Conservation (phyloP, 2,888 invertebrate genomes). For the Trichogramma dendrolimi region DNA sequence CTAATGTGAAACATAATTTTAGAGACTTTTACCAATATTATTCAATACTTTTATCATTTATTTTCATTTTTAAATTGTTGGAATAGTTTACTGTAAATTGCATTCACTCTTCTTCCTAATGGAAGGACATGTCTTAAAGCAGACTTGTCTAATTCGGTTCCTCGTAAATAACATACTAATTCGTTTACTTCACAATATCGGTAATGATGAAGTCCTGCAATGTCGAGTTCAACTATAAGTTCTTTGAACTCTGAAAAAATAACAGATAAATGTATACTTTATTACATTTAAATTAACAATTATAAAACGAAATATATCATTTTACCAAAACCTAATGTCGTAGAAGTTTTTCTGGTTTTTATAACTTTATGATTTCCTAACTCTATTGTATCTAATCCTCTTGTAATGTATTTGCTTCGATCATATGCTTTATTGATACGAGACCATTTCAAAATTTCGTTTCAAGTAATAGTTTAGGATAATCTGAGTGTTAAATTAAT, state of each 20-base stretch:
- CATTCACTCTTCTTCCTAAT: conserved; percentile 18
- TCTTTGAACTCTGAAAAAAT: conserved; percentile 30
- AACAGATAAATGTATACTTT: too few relatives aligned
- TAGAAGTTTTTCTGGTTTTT: conserved; percentile 20
- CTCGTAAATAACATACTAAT: conserved; percentile 32
- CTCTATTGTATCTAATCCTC: conserved; percentile 39
- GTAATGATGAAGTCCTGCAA: conserved; percentile 35
- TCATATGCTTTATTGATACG: conserved; percentile 39
- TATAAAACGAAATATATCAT: background rate
- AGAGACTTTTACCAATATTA: too few relatives aligned
- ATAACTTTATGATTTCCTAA: conserved; percentile 44
- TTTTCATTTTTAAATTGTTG: too few relatives aligned
- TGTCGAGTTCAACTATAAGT: conserved; percentile 29
- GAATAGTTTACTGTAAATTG: too few relatives aligned
- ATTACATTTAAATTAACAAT: too few relatives aligned
- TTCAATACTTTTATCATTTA: too few relatives aligned
- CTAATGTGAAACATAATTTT: too few relatives aligned
- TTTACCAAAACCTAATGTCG: background rate
- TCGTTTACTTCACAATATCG: conserved; percentile 33
- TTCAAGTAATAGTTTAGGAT: conserved; percentile 46
- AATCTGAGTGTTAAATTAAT: conserved; percentile 20
- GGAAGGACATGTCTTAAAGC: conserved; percentile 30
- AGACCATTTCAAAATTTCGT: conserved; percentile 46
- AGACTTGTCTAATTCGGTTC: conserved; percentile 28
- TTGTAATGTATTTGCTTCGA: conserved; percentile 47